Evolutionary conservation across 2,113 vertebrate genomes (phyloP).

Genomic region (Paedocypris sp.): DNA sequence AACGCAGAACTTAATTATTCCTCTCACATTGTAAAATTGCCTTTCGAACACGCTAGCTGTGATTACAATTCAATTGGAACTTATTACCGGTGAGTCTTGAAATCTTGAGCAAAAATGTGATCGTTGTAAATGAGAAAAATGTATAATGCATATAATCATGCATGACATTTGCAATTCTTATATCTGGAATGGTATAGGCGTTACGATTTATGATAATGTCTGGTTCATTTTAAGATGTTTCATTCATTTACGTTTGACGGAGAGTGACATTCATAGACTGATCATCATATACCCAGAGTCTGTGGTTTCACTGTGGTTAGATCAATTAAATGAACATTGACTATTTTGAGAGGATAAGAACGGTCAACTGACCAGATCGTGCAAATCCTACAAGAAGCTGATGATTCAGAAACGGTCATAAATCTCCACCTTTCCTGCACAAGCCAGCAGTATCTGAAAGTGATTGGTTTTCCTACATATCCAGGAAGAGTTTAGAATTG

Average conservation of each 20-base stretch:
- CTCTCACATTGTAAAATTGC: constrained; percentile 18
- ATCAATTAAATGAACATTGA: too few relatives aligned
- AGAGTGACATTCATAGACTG: background rate
- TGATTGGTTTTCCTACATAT: constrained; percentile 8
- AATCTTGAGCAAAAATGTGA: constrained; percentile 24
- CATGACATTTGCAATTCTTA: constrained; percentile 6
- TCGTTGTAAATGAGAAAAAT: constrained; percentile 20
- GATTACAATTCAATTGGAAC: constrained; percentile 24
- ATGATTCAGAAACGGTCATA: background rate
- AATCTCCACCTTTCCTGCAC: constrained; percentile 7
- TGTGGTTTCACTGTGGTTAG: too few relatives aligned
- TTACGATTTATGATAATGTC: background rate
- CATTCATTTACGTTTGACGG: background rate
- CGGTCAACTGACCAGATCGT: too few relatives aligned
- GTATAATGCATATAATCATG: constrained; percentile 18
- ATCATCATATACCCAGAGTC: background rate
- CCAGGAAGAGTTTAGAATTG: constrained; percentile 11
- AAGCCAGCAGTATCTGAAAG: constrained; percentile 7
- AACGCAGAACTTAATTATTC: constrained; percentile 35
- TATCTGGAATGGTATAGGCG: constrained; percentile 2
- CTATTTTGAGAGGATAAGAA: too few relatives aligned
- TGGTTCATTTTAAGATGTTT: constrained; percentile 1
- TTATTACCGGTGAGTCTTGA: background rate
- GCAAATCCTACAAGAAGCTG: background rate
- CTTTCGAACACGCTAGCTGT: constrained; percentile 19